phyloP scores from a whole-genome alignment of 2,113 vertebrate species.

The Prinia subflava region DNA sequence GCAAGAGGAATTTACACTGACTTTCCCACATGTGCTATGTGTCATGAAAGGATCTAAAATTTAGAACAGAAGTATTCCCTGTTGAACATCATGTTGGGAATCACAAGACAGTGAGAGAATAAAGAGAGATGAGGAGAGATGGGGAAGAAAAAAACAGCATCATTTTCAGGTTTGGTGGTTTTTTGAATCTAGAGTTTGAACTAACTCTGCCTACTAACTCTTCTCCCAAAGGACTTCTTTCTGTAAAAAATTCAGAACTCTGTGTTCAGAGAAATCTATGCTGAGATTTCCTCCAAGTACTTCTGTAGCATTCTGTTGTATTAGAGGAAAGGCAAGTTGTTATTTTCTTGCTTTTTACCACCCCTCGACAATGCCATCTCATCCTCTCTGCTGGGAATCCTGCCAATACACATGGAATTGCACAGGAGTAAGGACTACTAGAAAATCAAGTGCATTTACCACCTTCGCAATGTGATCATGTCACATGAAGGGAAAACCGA shows the following conservation, averaged over 20 bases:
- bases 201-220: not conserved
- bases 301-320: not conserved
- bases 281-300: not conserved
- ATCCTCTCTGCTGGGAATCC: not conserved
- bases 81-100: not conserved
- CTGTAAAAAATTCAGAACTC: not conserved
- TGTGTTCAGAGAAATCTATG: not conserved
- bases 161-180: not conserved
- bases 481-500: fast-evolving
- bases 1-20: not conserved
- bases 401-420: not conserved
- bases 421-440: not conserved
- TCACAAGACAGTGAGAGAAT: not conserved
- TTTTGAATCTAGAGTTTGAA: not conserved
- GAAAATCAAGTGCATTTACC: not conserved
- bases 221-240: not conserved
- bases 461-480: not conserved
- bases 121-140: not conserved
- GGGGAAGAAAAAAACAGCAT: fast-evolving
- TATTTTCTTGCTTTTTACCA: not conserved
- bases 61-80: not conserved
- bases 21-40: not conserved
- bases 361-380: not conserved
- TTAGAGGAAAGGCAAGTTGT: not conserved
- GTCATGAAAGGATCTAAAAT: not conserved